Conservation (phyloP, 1,140 invertebrate species). For the Apis dorsata region DNA sequence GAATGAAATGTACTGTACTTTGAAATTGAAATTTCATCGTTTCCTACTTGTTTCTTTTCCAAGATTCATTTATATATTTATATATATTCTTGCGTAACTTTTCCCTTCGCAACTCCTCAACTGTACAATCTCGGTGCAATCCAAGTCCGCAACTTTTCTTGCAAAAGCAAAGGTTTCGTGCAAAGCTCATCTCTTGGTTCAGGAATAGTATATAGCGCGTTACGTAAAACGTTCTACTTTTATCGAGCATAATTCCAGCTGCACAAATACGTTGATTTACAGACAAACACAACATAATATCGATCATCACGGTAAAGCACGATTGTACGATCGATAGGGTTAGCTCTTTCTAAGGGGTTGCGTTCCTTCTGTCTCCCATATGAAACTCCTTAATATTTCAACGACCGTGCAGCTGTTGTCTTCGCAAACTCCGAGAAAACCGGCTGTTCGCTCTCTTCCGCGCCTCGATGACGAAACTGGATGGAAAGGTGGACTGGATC, state of each 20-base stretch:
- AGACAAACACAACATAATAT: background rate
- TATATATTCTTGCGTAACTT: background rate
- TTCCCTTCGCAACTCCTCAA: background rate
- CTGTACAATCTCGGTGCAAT: background rate
- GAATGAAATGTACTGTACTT: too few relatives aligned
- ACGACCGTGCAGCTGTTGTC: conserved; percentile 64
- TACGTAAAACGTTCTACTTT: conserved; percentile 22
- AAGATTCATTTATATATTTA: background rate
- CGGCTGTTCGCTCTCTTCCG: conserved; percentile 14
- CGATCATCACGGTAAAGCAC: conserved; percentile 29
- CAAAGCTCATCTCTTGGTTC: background rate
- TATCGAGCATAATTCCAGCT: conserved; percentile 2
- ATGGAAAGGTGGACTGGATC: background rate
- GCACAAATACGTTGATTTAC: conserved; percentile 24
- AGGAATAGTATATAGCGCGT: background rate
- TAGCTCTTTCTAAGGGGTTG: conserved; percentile 48
- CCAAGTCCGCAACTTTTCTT: background rate
- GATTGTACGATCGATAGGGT: conserved; percentile 50
- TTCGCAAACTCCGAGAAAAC: conserved; percentile 65
- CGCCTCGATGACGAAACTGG: conserved; percentile 14
- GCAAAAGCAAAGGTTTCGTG: background rate
- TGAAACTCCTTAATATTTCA: conserved; percentile 66
- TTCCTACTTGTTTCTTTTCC: too few relatives aligned
- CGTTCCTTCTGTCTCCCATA: conserved; percentile 32
- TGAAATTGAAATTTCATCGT: too few relatives aligned